Percentiles rank a stretch among this genome's conserved stretches.
Evolutionary conservation across 2,888 invertebrate genomes (phyloP).

Genomic region (Leptothorax acervorum): DNA sequence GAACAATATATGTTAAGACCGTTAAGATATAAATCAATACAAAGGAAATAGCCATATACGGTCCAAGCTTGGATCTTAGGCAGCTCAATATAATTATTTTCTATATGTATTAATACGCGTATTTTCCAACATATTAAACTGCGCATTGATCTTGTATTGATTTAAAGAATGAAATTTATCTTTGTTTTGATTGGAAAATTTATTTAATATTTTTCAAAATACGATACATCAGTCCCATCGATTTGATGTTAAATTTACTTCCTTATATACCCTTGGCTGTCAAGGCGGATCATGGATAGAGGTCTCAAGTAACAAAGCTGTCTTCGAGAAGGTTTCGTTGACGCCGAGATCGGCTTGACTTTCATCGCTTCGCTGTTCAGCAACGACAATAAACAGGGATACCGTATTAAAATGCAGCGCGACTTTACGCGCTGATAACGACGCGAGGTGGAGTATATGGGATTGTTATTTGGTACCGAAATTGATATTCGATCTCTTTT

Average conservation of each 20-base stretch:
- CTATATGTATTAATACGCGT: too few species aligned
- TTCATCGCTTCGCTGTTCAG: constrained; percentile 22
- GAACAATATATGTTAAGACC: too few species aligned
- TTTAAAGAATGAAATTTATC: not conserved
- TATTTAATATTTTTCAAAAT: constrained; percentile 1
- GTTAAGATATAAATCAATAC: too few species aligned
- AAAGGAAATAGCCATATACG: too few species aligned
- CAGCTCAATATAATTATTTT: too few species aligned
- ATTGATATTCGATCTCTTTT: not conserved
- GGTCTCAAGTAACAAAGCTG: constrained; percentile 44
- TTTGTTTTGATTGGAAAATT: not conserved
- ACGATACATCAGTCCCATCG: not conserved
- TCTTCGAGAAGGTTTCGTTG: constrained; percentile 21
- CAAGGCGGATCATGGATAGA: not conserved
- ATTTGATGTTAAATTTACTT: constrained; percentile 1
- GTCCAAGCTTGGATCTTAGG: too few species aligned
- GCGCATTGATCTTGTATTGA: too few species aligned
- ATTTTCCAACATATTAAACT: too few species aligned
- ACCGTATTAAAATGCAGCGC: constrained; percentile 20
- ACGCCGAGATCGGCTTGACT: constrained; percentile 12
- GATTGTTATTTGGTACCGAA: not conserved
- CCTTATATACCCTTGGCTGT: constrained; percentile 5
- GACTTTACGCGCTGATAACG: constrained; percentile 55
- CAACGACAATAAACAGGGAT: not conserved
- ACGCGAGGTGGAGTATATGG: constrained; percentile 56